Evolutionary conservation across 2,888 invertebrate genomes (phyloP).

Genomic region (Flexamia atlantica): DNA sequence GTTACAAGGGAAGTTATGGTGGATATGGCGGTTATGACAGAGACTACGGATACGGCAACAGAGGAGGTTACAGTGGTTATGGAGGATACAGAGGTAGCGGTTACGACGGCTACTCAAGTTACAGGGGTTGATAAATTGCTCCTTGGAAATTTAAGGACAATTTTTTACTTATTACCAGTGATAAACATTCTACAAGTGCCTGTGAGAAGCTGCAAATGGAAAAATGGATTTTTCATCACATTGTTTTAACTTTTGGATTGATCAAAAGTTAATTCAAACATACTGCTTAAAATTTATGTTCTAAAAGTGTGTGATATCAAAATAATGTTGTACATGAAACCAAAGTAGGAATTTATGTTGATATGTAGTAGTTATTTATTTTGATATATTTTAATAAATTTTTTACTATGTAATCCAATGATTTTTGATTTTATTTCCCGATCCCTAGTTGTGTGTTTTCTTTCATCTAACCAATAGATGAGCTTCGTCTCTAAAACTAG

Average conservation of each 20-base stretch:
- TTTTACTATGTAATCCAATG: neutral
- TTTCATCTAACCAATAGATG: no score
- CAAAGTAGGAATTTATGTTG: conserved; percentile 17
- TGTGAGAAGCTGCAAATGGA: neutral
- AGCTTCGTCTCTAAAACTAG: no score
- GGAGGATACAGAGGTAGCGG: neutral
- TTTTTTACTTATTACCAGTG: neutral
- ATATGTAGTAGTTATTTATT: neutral
- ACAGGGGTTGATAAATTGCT: conserved; percentile 6
- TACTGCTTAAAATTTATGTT: neutral
- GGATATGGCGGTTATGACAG: conserved; percentile 9
- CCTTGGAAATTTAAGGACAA: neutral
- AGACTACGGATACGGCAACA: conserved; percentile 2
- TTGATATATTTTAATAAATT: neutral
- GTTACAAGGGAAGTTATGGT: conserved; percentile 16
- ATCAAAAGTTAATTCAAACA: neutral
- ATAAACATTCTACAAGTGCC: neutral
- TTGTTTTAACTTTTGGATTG: no score
- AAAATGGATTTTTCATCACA: no score
- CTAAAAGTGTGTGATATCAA: neutral
- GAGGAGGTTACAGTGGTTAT: conserved; percentile 16
- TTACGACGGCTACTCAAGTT: conserved; percentile 2
- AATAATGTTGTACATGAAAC: neutral
- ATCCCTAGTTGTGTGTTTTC: no score
- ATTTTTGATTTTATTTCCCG: neutral